These are phyloP conservation scores for Passer montanus DNA, from an alignment of 2,113 vertebrate species.

Conservation along the genomic window DNA sequence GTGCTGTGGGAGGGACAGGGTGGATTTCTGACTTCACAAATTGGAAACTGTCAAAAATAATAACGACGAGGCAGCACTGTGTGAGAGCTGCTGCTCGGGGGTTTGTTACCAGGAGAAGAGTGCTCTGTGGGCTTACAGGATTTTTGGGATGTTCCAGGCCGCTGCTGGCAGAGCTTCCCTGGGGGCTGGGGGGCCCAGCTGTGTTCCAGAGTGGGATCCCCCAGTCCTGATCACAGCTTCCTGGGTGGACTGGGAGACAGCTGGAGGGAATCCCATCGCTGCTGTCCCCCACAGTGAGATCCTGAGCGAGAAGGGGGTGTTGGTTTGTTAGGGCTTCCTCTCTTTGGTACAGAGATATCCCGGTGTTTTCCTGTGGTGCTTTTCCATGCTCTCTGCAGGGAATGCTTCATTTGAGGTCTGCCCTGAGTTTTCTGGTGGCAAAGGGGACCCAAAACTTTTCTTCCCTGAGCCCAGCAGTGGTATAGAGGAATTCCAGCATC, in stretches of 20 bases:
- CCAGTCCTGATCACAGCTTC: accelerated
- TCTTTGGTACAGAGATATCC: background rate
- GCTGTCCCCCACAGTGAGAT: background rate
- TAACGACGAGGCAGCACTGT: background rate
- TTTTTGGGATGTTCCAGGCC: background rate
- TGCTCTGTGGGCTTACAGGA: background rate
- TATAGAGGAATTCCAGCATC: background rate
- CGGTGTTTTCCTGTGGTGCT: background rate
- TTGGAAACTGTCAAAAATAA: background rate
- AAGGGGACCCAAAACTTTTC: background rate
- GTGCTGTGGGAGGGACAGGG: background rate
- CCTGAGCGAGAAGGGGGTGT: background rate
- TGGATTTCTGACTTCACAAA: background rate
- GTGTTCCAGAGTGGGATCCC: background rate
- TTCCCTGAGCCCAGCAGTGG: background rate
- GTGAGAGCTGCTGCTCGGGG: background rate
- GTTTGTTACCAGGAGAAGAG: background rate
- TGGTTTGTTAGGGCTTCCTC: accelerated
- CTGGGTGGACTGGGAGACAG: background rate
- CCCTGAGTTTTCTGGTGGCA: background rate
- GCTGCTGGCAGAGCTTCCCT: background rate
- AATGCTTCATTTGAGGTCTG: accelerated
- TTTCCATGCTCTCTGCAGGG: background rate
- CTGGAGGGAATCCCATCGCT: background rate
- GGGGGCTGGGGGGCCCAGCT: background rate